Base-by-base conservation (phyloP, 2,888 invertebrate species). In the Patella caerulea region DNA sequence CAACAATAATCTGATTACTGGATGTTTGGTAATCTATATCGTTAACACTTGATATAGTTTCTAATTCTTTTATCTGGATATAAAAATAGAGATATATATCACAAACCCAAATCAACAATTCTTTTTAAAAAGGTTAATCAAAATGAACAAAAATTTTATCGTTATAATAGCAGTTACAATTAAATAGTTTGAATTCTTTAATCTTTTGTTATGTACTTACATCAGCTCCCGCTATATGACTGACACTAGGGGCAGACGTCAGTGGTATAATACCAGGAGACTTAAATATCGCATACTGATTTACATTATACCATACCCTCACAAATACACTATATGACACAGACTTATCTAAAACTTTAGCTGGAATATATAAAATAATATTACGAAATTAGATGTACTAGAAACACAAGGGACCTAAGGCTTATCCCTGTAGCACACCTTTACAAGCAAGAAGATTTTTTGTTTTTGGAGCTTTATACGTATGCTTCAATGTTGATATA, bases 241-340 rank as follows among this genome's bases (percentile, higher is more conserved):
- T 9, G 76, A 76, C 53, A 70, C 71, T 74, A 5, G 80, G 78
- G 14, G 75, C 65, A 54, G 45, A 34, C 14, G 78, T 76, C 12
- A 72, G 29, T 54, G 79, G 53, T 5, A 73, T 80, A 29, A 83
- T 78, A 3, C 83, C 83, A 59, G 78, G 29, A n/a, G 82, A 81
- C 69, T 82, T 82, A 69, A 82, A 83, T 34, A 79, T 69, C 11
- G 79, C 79, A 71, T 73, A 81, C 7, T 76, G 73, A 14, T 71
- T 69, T 54, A 65, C 71, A 11, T 73, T 71, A 24, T 80, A 83
- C 83, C 83, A 83, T 4, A 73, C 79, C 9, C 82, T 53, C 11
- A 83, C 75, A 19, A 81, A 83, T 19, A 82, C 73, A 11, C 79
- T 74, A 59, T 83, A 82, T 12, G 55, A 17, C 11, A 77, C 45